Base-by-base conservation (phyloP, 2,888 invertebrate species). In the Acrobasis consociella region DNA sequence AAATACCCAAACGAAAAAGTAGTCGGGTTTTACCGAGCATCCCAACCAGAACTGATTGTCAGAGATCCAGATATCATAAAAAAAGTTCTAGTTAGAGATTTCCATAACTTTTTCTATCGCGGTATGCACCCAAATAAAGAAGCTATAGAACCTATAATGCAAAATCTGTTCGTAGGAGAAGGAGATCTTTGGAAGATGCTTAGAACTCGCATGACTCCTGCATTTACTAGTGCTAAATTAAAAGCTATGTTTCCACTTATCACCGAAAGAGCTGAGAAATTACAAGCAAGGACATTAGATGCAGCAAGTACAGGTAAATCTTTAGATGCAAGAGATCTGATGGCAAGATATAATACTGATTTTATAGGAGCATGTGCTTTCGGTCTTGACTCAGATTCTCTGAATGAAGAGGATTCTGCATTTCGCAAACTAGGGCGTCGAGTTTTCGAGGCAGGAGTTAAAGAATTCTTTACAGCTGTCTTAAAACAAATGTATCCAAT, bases 311-410 rank as follows among this genome's bases (percentile, higher is more conserved):
- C 56, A 0, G 67, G 64, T 0, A 64, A 68, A 0, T 70, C 71
- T 10, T 46, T 39, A 1, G 76, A 76, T 38, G 66, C 72, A 0
- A 65, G 72, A 15, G 74, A 76, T n/a, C 61, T 77, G 0, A 76
- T 75, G 73, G 71, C 75, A 2, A 62, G 75, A 17, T 78, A 74
- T 49, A 75, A 75, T 0, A 76, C 72, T 0, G 78, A 78, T 42
- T 73, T 78, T 15, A 75, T 77, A 1, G 77, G 78, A 1, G 69
- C 75, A 0, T 75, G 74, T 39, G 77, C 72, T 0, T 78, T 76
- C 13, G 78, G 77, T 0, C 64, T 78, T 9, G 72, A 78, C 5
- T 67, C 69, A 3, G 67, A 58, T 46, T 58, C 50, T 2, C 15
- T 60, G 11, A 60, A 60, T 5, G 51, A 64, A 11, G 64, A 66